Percentiles rank a stretch among this genome's conserved stretches.
Conservation (phyloP, 2,113 vertebrate genomes). For the Callithrix jacchus region DNA sequence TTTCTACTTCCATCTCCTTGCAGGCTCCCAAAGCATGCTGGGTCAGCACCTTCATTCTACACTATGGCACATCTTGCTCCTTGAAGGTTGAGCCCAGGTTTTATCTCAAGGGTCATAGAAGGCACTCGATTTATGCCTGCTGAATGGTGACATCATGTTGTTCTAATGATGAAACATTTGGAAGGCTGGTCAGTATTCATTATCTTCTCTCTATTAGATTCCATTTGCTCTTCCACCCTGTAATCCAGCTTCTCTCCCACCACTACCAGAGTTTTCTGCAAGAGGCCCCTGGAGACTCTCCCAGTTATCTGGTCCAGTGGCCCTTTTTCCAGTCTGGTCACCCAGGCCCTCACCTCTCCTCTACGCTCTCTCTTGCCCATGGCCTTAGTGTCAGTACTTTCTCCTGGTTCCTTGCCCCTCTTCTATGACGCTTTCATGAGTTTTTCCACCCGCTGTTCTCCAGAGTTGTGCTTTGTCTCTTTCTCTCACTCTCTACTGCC, state of each 20-base stretch:
- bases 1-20: not conserved
- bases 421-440: too few species aligned
- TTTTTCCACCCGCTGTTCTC: not conserved
- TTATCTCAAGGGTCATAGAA: not conserved
- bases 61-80: accelerated
- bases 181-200: not conserved
- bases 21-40: not conserved
- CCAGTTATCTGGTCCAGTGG: not conserved
- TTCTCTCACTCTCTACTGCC: not conserved
- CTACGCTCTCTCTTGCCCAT: accelerated
- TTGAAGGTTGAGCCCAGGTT: not conserved
- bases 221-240: not conserved
- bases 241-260: not conserved
- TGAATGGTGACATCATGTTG: not conserved
- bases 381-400: not conserved
- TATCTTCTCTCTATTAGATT: not conserved
- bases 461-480: not conserved
- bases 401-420: accelerated
- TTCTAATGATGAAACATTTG: not conserved
- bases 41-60: not conserved
- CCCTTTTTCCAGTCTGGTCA: accelerated
- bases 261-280: not conserved
- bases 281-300: accelerated
- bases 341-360: not conserved
- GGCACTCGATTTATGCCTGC: not conserved